Evolutionary conservation across 2,797 vertebrate genomes (phyloP).

Genomic region (Diceros bicornis): DNA sequence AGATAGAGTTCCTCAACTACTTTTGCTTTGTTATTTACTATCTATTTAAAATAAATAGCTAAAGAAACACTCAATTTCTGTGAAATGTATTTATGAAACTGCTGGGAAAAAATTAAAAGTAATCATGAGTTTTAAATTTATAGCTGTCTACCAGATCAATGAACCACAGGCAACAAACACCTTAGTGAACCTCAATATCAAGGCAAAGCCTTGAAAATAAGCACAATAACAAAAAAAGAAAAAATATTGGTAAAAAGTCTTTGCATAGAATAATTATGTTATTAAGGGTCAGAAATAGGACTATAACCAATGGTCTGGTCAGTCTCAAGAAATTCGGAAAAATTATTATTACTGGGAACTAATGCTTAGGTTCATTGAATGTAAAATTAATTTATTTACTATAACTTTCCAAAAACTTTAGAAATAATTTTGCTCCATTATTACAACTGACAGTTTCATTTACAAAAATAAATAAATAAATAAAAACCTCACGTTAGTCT

Average conservation of each 20-base stretch:
- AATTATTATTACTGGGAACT: background rate
- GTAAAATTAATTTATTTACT: slow-evolving; percentile 40
- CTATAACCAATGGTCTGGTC: background rate
- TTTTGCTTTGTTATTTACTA: slow-evolving; percentile 19
- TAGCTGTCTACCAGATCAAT: background rate
- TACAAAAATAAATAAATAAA: background rate
- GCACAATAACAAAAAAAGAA: background rate
- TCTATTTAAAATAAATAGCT: slow-evolving; percentile 39
- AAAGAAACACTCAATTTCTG: background rate
- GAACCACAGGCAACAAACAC: background rate
- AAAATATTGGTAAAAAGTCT: background rate
- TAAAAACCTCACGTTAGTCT: background rate
- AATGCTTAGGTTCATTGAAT: background rate
- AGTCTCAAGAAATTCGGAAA: background rate
- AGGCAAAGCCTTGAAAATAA: background rate
- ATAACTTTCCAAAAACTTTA: background rate
- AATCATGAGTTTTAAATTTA: slow-evolving; percentile 34
- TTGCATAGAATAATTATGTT: background rate
- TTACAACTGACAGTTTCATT: background rate
- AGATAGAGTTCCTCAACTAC: background rate
- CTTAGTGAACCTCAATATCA: background rate
- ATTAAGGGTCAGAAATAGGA: background rate
- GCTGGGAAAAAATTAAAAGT: background rate
- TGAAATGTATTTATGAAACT: background rate
- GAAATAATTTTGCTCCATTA: background rate